Evolutionary conservation across 2,797 vertebrate species (phyloP), one percentile per base, ranked within the genome.

Genomic region (Eulemur rubriventer): DNA sequence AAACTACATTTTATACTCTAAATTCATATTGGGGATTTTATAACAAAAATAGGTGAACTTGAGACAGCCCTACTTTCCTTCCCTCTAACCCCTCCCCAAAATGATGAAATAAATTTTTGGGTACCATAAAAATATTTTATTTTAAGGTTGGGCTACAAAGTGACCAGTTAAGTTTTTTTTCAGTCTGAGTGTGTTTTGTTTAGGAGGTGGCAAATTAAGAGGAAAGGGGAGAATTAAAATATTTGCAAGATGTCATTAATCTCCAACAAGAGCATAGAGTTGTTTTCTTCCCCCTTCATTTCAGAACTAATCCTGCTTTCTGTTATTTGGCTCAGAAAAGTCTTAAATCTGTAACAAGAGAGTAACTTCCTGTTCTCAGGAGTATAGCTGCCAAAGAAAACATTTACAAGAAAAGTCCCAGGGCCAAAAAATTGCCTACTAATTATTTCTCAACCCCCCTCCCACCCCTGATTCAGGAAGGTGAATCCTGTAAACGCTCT

Each of bases 281-380:
- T 96, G 95, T 94, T 84, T 96, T 92, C 96, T 38, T 22, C 67
- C 61, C 43, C 38, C 59, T 96, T 96, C 94, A 95, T 96, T 98
- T 97, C 96, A 95, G 97, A 98, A 75, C 92, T 96, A 73, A 95
- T 95, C 98, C 97, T 86, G 97, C 95, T 97, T 98, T 98, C 98
- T 98, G 96, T 98, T 98, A 93, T 94, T 98, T 98, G 98, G 97
- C 97, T 98, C 98, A 96, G 97, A 96, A 97, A 95, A 97, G 93
- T 97, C 97, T 98, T 98, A 96, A 96, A 98, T 97, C 97, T 97
- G 97, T 91, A 98, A 97, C 93, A 96, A 98, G 98, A 98, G 98
- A 98, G 98, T 98, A 97, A 97, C 98, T 98, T 98, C 98, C 98
- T 98, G 98, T 98, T 98, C 98, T 98, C 98, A 97, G 69, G 97